Evolutionary conservation across 2,797 vertebrate species (phyloP).

Genomic region (Crypturellus tataupa): DNA sequence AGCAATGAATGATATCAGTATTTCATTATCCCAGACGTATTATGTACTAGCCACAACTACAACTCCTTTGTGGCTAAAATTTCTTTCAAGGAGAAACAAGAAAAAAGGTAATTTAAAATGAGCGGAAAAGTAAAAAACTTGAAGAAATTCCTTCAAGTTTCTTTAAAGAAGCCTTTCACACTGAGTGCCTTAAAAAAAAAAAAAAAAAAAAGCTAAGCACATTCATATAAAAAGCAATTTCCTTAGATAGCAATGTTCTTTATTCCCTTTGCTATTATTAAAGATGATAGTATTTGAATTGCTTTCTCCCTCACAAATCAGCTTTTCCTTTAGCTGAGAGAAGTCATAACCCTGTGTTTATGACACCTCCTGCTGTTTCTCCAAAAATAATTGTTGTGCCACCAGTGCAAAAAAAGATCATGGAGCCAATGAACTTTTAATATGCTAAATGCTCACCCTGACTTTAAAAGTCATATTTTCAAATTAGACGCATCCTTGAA

Average conservation of each 20-base stretch:
- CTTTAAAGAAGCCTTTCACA: background rate
- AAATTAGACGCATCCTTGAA: background rate
- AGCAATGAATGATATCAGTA: background rate
- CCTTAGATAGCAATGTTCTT: slow-evolving; percentile 52
- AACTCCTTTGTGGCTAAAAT: background rate
- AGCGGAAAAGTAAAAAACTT: background rate
- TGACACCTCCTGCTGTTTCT: slow-evolving; percentile 49
- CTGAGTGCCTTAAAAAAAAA: background rate
- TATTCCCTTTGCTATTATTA: slow-evolving; percentile 59
- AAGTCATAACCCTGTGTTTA: slow-evolving; percentile 55
- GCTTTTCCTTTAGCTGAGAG: slow-evolving; percentile 34
- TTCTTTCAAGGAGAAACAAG: background rate
- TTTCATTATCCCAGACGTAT: background rate
- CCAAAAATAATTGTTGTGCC: slow-evolving; percentile 50
- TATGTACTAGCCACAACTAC: background rate
- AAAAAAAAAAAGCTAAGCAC: background rate
- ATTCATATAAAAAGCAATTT: slow-evolving; percentile 63
- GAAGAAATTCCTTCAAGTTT: slow-evolving; percentile 16
- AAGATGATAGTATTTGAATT: slow-evolving; percentile 43
- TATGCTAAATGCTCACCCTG: slow-evolving; percentile 33
- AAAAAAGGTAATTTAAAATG: background rate
- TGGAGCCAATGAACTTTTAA: slow-evolving; percentile 40
- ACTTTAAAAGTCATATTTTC: slow-evolving; percentile 4
- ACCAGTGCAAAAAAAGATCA: slow-evolving; percentile 33
- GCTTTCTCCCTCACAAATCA: slow-evolving; percentile 48